Evolutionary conservation across 1,140 invertebrate species (phyloP).

Genomic region (Anastrepha obliqua): DNA sequence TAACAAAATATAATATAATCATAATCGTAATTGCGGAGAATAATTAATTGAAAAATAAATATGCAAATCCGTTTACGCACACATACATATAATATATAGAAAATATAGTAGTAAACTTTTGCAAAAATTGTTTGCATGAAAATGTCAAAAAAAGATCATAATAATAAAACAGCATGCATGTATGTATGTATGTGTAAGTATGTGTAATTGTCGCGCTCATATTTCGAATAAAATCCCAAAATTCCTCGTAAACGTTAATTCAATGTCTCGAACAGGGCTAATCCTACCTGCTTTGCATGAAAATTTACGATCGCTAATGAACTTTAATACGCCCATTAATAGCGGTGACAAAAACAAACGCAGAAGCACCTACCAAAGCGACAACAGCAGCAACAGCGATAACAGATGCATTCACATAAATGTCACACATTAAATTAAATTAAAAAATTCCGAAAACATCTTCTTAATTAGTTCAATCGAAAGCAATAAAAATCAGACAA

Average conservation of each 20-base stretch:
- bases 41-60: too few relatives aligned
- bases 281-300: slow-evolving; percentile 42
- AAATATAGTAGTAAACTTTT: too few relatives aligned
- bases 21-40: too few relatives aligned
- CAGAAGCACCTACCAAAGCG: not conserved
- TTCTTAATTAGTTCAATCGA: slow-evolving; percentile 48
- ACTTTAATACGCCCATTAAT: slow-evolving; percentile 52
- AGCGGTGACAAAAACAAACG: slow-evolving; percentile 7
- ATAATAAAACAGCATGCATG: too few relatives aligned
- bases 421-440: slow-evolving; percentile 52
- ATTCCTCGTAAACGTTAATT: slow-evolving; percentile 34
- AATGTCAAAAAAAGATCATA: too few relatives aligned
- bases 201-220: not conserved
- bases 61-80: too few relatives aligned
- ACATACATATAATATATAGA: too few relatives aligned
- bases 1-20: too few relatives aligned
- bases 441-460: slow-evolving; percentile 35
- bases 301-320: slow-evolving; percentile 53
- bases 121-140: too few relatives aligned
- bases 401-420: slow-evolving; percentile 27
- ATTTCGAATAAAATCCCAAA: slow-evolving; percentile 36
- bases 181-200: too few relatives aligned
- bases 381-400: not conserved
- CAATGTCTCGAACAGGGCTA: slow-evolving; percentile 11
- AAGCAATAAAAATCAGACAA: slow-evolving; percentile 42